A percentile compares a stretch with the other conserved stretches of the same genome.
Evolutionary conservation across 2,888 invertebrate species (phyloP).

Genomic region (Nephrotoma flavescens): DNA sequence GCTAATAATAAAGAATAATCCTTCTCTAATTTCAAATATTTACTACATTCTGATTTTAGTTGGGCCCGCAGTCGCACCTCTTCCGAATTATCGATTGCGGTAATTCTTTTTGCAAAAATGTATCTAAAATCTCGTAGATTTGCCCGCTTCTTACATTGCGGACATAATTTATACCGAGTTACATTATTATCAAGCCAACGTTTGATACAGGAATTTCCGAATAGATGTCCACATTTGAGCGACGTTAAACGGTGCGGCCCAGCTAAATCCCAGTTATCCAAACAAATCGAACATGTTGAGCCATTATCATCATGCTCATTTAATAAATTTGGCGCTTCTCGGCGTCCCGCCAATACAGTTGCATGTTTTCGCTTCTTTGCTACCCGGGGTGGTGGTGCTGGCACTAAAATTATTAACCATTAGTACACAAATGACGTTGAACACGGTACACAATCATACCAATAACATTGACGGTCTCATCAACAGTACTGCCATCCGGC

Average conservation of each 20-base stretch:
- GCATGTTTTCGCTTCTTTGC: slow-evolving; percentile 11
- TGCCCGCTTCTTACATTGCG: slow-evolving; percentile 73
- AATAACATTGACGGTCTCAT: not conserved
- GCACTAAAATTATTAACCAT: not conserved
- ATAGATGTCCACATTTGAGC: slow-evolving; percentile 83
- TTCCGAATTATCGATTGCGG: slow-evolving; percentile 66
- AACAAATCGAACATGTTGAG: slow-evolving; percentile 71
- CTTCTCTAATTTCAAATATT: slow-evolving; percentile 41
- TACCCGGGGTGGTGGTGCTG: not conserved
- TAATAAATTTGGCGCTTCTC: not conserved
- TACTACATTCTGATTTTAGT: slow-evolving; percentile 40
- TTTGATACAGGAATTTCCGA: slow-evolving; percentile 58
- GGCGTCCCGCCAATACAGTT: slow-evolving; percentile 1
- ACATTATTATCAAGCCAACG: slow-evolving; percentile 29
- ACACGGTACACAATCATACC: not conserved
- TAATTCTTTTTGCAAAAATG: slow-evolving; percentile 63
- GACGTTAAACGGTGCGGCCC: slow-evolving; percentile 78
- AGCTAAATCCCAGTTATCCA: slow-evolving; percentile 74
- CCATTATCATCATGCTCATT: slow-evolving; percentile 44
- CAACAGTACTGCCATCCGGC: not conserved
- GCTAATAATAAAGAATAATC: slow-evolving; percentile 39
- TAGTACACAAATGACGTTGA: not conserved
- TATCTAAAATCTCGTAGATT: slow-evolving; percentile 51
- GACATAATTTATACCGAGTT: slow-evolving; percentile 43
- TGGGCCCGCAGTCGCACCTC: slow-evolving; percentile 48